phyloP scores from a whole-genome alignment of 2,113 vertebrate genomes.

The Nettapus auritus region DNA sequence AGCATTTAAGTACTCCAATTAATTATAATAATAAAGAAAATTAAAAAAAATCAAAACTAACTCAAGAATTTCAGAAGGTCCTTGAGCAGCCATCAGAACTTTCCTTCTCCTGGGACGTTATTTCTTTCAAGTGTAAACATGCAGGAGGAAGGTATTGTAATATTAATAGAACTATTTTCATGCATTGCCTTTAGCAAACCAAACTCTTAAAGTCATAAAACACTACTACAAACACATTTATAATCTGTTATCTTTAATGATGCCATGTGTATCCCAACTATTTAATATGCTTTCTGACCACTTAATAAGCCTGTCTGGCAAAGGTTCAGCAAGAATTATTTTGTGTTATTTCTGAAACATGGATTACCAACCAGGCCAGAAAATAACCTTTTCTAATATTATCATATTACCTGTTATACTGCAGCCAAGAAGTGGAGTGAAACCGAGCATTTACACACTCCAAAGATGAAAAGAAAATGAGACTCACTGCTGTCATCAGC shows the following conservation, averaged over 20 bases:
- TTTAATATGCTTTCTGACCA: not conserved
- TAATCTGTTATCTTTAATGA: not conserved
- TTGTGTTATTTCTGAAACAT: not conserved
- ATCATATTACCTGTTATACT: not conserved
- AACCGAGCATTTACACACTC: rapidly evolving
- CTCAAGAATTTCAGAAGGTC: conserved; percentile 70
- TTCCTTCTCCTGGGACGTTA: conserved; percentile 52
- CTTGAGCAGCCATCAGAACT: conserved; percentile 65
- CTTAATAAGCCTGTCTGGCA: not conserved
- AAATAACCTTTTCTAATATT: not conserved
- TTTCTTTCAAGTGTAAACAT: conserved; percentile 45
- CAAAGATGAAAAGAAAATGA: not conserved
- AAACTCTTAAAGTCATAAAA: not conserved
- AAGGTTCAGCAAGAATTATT: not conserved
- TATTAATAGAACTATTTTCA: not conserved
- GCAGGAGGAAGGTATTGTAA: not conserved
- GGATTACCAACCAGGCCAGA: not conserved
- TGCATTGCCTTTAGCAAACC: conserved; percentile 19
- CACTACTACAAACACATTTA: not conserved
- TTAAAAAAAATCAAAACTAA: conserved; percentile 3
- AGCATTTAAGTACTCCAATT: conserved; percentile 77
- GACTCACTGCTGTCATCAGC: not conserved
- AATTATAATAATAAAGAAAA: conserved; percentile 65
- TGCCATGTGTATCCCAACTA: not conserved
- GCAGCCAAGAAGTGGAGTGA: not conserved